These are phyloP conservation scores for Drosophila gaucha DNA, from an alignment of 2,888 invertebrate genomes.

Conservation along the genomic window DNA sequence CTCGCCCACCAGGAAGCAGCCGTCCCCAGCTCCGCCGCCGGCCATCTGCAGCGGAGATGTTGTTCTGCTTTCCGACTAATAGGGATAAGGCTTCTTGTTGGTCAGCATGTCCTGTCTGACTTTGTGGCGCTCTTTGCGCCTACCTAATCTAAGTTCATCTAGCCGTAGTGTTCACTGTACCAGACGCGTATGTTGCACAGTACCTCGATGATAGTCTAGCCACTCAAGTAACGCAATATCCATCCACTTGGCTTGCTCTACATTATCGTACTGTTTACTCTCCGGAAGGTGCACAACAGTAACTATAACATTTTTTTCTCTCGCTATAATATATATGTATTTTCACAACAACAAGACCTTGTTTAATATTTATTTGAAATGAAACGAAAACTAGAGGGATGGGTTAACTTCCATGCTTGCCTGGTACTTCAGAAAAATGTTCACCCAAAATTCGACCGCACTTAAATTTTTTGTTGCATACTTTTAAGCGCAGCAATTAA, in stretches of 20 bases:
- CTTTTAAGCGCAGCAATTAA: too few species aligned
- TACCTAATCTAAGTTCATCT: conserved; percentile 32
- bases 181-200: neutral
- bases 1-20: conserved; percentile 14
- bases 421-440: too few species aligned
- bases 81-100: too few species aligned
- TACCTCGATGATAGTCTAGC: neutral
- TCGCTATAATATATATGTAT: neutral
- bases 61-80: conserved; percentile 68
- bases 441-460: too few species aligned
- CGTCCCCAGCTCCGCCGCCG: neutral
- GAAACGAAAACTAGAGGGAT: too few species aligned
- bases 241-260: neutral
- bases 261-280: neutral
- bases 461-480: too few species aligned
- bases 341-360: conserved; percentile 10
- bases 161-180: conserved; percentile 42
- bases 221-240: conserved; percentile 22
- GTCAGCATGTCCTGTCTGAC: too few species aligned
- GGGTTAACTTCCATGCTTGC: too few species aligned
- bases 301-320: conserved; percentile 3
- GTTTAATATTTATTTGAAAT: too few species aligned
- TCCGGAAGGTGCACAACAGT: neutral
- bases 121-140: conserved; percentile 4
- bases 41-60: conserved; percentile 40